Percentiles rank a stretch among this genome's conserved stretches.
Evolutionary conservation across 1,140 invertebrate species (phyloP).

Genomic region (Tetragnatha versicolor): DNA sequence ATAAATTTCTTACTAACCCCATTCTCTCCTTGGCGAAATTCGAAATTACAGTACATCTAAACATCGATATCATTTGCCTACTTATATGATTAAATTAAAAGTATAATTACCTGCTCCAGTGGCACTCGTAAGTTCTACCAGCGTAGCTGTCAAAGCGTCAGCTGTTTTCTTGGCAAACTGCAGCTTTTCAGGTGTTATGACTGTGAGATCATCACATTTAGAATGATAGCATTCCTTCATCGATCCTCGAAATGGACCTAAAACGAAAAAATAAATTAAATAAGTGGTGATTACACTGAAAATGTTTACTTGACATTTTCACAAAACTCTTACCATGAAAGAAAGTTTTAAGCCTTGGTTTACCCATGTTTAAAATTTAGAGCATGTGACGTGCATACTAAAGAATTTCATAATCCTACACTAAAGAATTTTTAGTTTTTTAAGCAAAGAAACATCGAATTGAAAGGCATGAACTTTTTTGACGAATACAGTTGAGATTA

Average conservation of each 20-base stretch:
- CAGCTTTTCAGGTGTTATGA: constrained; percentile 57
- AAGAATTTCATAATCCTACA: no score
- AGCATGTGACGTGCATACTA: no score
- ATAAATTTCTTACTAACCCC: no score
- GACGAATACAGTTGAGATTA: no score
- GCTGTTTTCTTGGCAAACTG: constrained; percentile 59
- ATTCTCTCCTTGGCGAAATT: no score
- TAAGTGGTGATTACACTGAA: background rate
- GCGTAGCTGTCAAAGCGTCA: constrained; percentile 58
- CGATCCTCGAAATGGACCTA: constrained; percentile 64
- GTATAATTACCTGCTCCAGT: constrained; percentile 16
- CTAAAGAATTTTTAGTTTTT: no score
- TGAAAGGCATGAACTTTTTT: no score
- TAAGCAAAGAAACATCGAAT: no score
- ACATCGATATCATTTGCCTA: background rate
- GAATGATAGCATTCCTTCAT: constrained; percentile 65
- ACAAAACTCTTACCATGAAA: background rate
- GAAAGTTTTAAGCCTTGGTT: no score
- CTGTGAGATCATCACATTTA: constrained; percentile 61
- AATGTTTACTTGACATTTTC: background rate
- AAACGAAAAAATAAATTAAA: background rate
- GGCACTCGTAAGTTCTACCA: constrained; percentile 57
- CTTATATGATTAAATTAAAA: background rate
- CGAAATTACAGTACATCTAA: no score
- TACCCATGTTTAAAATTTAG: no score